A percentile compares a stretch with the other conserved stretches of the same genome.
These are phyloP conservation scores for Macropis europaea DNA, from an alignment of 2,888 invertebrate species.

Conservation along the genomic window DNA sequence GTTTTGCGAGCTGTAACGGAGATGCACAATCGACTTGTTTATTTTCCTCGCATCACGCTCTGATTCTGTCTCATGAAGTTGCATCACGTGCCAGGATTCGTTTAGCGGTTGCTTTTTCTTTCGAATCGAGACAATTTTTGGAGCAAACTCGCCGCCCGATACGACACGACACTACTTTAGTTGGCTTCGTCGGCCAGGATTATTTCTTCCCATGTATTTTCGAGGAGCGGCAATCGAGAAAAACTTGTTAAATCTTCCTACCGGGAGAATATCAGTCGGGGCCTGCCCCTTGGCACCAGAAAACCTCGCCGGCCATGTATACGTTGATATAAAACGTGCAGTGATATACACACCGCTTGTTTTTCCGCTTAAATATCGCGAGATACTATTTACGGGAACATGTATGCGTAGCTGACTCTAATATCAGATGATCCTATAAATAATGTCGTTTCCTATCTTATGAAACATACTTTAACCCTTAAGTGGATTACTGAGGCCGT, in stretches of 20 bases:
- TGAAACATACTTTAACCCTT: too few species aligned
- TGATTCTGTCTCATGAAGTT: slow-evolving; percentile 17
- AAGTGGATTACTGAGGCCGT: too few species aligned
- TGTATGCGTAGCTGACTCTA: too few species aligned
- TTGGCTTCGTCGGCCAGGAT: slow-evolving; percentile 41
- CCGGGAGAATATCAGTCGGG: slow-evolving; percentile 8
- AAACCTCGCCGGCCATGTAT: not conserved
- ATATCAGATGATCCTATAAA: too few species aligned
- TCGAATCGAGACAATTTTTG: slow-evolving; percentile 29
- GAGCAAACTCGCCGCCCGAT: slow-evolving; percentile 22
- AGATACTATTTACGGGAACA: not conserved
- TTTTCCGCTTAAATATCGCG: not conserved
- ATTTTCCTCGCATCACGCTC: slow-evolving; percentile 11
- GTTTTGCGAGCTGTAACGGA: not conserved
- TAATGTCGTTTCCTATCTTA: too few species aligned
- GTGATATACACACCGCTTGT: not conserved
- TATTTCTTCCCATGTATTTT: slow-evolving; percentile 37
- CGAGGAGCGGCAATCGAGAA: slow-evolving; percentile 28
- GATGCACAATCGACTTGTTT: not conserved
- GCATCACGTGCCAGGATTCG: slow-evolving; percentile 37
- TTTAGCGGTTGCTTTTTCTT: slow-evolving; percentile 39
- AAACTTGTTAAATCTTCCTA: slow-evolving; percentile 44
- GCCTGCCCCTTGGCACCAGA: not conserved
- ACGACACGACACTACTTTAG: slow-evolving; percentile 33
- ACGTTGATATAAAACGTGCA: not conserved